Base-by-base conservation (phyloP, 1,140 invertebrate species). In the Trichogramma pretiosum region DNA sequence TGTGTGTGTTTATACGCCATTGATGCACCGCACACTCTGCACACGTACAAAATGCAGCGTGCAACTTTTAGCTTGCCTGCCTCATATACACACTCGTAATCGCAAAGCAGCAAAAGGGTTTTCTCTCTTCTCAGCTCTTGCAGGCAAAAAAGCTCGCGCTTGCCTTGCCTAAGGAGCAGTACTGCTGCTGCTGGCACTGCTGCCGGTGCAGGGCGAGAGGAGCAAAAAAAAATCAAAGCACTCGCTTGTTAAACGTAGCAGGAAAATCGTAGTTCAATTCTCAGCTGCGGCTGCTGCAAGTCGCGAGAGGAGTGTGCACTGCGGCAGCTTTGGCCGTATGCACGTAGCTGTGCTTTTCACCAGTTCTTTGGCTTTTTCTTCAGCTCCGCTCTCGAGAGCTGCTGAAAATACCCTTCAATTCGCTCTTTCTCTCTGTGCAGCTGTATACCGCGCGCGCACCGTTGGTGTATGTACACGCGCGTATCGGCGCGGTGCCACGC, bases 241-340 rank as follows among this genome's bases (percentile, higher is more conserved):
- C 56, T 59, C 52, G 47, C 54, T 54, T 55, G 54, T 58, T 59
- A 57, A 58, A 54, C 54, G 53, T 58, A 56, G 58, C 58, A 48
- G 53, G 53, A 59, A 61, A 61, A 61, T 59, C 57, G 60, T 59
- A 58, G 56, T 60, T 58, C 58, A 57, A 56, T 60, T 60, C 48
- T 52, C 55, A 14, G 40, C 9, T 49, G 46, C 47, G 43, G 24
- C 59, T 58, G 55, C 57, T 55, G 55, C 57, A 51, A n/a, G n/a
- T n/a, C n/a, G n/a, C n/a, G n/a, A n/a, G n/a, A n/a, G n/a, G n/a
- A n/a, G n/a, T n/a, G n/a, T n/a, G n/a, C n/a, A n/a, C n/a, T n/a
- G n/a, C n/a, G n/a, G n/a, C n/a, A n/a, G n/a, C 53, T 24, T 46
- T 13, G 37, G 10, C 16, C 18, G 9, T 8, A 21, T 13, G 24